Conservation (phyloP, 2,888 invertebrate genomes). For the Gymnoscelis rufifasciata region DNA sequence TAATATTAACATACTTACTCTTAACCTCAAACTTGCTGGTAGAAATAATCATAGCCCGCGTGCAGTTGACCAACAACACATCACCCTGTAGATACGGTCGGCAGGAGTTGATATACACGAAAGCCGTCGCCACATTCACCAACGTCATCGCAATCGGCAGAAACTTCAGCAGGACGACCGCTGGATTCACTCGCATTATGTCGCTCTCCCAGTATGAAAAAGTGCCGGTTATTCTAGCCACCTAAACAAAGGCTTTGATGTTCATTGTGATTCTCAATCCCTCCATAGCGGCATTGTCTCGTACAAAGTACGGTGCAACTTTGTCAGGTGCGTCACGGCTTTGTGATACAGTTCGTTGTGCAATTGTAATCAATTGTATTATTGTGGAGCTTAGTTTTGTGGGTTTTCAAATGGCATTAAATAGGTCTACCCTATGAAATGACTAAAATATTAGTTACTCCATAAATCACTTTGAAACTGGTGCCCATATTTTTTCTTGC, state of each 20-base stretch:
- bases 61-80: slow-evolving; percentile 51
- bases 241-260: slow-evolving; percentile 40
- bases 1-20: too few species aligned
- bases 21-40: slow-evolving; percentile 32
- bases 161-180: slow-evolving; percentile 59
- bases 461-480: too few species aligned
- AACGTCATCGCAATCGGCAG: slow-evolving; percentile 58
- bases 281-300: not conserved
- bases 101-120: slow-evolving; percentile 56
- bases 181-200: slow-evolving; percentile 60
- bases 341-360: not conserved
- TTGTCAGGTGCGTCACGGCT: not conserved
- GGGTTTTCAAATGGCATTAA: too few species aligned
- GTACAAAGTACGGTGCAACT: not conserved
- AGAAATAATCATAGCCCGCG: slow-evolving; percentile 40
- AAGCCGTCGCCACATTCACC: slow-evolving; percentile 59
- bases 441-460: too few species aligned
- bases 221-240: slow-evolving; percentile 58
- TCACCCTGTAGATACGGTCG: slow-evolving; percentile 33
- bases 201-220: slow-evolving; percentile 63
- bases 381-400: too few species aligned
- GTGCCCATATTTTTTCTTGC: too few species aligned
- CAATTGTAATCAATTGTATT: too few species aligned
- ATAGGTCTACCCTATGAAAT: too few species aligned
- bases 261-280: slow-evolving; percentile 6